These are phyloP conservation scores for Synergus gifuensis DNA, from an alignment of 2,888 invertebrate species.

Conservation along the genomic window DNA sequence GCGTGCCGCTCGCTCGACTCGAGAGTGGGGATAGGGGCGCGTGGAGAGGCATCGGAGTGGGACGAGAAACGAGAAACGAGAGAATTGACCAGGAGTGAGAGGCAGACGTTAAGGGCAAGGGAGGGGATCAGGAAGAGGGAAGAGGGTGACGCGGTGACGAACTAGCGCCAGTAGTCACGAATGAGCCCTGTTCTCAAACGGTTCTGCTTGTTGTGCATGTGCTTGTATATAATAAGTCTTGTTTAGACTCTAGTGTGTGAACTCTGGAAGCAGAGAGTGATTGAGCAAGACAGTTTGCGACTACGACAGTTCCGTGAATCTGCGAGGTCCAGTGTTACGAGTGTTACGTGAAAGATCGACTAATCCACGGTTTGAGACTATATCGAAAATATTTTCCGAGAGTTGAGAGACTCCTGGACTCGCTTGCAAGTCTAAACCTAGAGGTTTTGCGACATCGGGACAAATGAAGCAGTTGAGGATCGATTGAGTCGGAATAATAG, in stretches of 20 bases:
- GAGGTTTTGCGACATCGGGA: no score
- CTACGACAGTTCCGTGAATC: no score
- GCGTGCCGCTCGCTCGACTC: constrained; percentile 65
- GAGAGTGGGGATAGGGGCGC: constrained; percentile 70
- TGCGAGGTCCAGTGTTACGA: background rate
- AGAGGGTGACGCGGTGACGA: constrained; percentile 31
- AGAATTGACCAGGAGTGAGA: constrained; percentile 51
- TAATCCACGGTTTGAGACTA: no score
- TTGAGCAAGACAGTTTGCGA: background rate
- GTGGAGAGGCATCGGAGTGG: constrained; percentile 64
- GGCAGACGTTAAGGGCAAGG: constrained; percentile 42
- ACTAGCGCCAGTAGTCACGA: constrained; percentile 40
- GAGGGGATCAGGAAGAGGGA: constrained; percentile 24
- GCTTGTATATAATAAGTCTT: background rate
- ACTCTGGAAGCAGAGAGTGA: constrained; percentile 14
- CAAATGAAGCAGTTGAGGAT: background rate
- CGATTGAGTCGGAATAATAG: no score
- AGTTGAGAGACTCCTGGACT: no score
- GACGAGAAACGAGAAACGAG: constrained; percentile 52
- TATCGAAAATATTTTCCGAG: no score
- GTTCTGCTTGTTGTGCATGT: background rate
- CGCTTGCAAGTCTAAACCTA: no score
- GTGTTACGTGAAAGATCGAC: background rate
- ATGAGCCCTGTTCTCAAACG: constrained; percentile 13
- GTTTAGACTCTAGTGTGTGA: background rate